A percentile compares a stretch with the other conserved stretches of the same genome.
Conservation (phyloP, 2,797 vertebrate genomes). For the Syngnathus acus region DNA sequence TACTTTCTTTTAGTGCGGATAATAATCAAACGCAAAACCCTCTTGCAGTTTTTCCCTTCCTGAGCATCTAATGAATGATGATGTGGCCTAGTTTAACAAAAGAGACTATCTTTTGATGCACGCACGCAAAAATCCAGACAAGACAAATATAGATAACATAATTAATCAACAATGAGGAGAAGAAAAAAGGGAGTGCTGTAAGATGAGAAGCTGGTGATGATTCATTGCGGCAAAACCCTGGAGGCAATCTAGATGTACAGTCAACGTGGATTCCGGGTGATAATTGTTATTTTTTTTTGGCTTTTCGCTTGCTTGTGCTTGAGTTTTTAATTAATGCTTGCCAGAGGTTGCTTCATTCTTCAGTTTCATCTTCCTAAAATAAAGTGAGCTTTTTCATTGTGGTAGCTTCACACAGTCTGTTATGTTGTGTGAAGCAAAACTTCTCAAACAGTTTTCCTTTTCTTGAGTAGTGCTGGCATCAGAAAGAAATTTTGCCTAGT, state of each 20-base stretch:
- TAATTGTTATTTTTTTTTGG: constrained; percentile 36
- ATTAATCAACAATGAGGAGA: constrained; percentile 57
- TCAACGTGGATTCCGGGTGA: constrained; percentile 39
- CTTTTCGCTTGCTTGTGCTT: constrained; percentile 25
- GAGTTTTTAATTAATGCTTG: constrained; percentile 39
- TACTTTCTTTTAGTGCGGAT: constrained; percentile 48
- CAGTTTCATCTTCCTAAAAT: constrained; percentile 24
- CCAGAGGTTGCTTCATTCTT: constrained; percentile 5
- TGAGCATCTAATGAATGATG: constrained; percentile 62
- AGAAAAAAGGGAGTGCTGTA: constrained; percentile 33
- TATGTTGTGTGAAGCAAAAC: background rate
- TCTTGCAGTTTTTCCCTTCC: constrained; percentile 28
- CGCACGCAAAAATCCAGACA: constrained; percentile 42
- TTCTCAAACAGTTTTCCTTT: background rate
- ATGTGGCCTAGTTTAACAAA: constrained; percentile 62
- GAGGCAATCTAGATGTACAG: constrained; percentile 30
- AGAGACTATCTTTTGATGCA: constrained; percentile 46
- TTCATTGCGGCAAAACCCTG: constrained; percentile 43
- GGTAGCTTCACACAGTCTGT: background rate
- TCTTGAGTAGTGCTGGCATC: no score
- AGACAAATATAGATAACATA: constrained; percentile 65
- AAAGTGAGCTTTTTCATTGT: background rate
- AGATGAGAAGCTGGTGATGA: constrained; percentile 37
- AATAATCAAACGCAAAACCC: constrained; percentile 56
- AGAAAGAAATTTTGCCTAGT: background rate